Evolutionary conservation across 2,797 vertebrate species (phyloP).

Genomic region (Rhadinocentrus ornatus): DNA sequence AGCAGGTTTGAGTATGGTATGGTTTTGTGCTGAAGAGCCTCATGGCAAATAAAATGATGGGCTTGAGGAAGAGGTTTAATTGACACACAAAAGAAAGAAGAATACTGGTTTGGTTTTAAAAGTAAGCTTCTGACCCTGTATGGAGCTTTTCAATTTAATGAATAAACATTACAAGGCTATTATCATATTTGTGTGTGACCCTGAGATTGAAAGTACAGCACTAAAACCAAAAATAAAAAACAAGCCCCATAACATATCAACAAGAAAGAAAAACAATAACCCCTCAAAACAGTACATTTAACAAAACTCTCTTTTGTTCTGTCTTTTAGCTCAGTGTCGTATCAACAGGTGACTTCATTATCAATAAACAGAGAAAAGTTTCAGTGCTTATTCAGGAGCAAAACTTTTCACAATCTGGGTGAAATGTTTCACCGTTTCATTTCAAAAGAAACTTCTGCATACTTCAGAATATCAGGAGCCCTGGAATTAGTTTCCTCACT

Average conservation of each 20-base stretch:
- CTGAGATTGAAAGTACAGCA: background rate
- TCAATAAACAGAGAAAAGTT: background rate
- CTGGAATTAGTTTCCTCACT: conserved; percentile 48
- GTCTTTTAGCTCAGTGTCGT: background rate
- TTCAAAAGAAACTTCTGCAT: conserved; percentile 31
- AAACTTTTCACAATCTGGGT: background rate
- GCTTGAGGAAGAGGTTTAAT: conserved; percentile 17
- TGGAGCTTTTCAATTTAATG: background rate
- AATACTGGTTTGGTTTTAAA: conserved; percentile 4
- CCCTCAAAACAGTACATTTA: background rate
- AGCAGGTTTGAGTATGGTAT: conserved; percentile 67
- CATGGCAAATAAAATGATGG: conserved; percentile 49
- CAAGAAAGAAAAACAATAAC: background rate
- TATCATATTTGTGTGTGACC: background rate
- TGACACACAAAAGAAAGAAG: conserved; percentile 7
- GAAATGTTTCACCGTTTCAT: background rate
- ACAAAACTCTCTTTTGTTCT: background rate
- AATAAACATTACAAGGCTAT: background rate
- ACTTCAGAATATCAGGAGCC: conserved; percentile 33
- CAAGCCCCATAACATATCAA: background rate
- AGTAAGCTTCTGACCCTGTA: background rate
- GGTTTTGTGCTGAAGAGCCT: conserved; percentile 54
- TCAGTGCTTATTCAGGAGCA: background rate
- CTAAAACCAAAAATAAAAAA: background rate
- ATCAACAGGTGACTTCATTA: conserved; percentile 14